Base-by-base conservation (phyloP, 2,113 vertebrate species). In the Pluvianellus socialis region DNA sequence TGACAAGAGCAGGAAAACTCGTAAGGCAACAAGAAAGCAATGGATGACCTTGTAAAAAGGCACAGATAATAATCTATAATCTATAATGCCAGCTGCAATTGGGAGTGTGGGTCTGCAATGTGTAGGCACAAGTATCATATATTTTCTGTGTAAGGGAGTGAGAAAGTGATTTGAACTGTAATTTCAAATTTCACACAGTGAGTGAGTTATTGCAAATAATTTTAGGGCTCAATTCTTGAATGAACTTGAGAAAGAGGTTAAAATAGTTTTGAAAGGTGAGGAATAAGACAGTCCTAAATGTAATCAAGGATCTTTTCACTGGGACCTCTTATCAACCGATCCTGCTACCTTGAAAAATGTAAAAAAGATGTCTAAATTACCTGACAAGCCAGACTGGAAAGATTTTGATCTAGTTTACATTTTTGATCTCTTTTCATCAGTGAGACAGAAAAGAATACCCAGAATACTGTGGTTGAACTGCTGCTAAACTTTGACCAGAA, bases 1-100 rank as follows among this genome's bases (percentile, higher is more conserved):
- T 94, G 86, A 94, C 88, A 93, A 96, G 80, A 94, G 65, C 56
- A 92, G 76, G 79, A 84, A 88, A 94, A 94, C 76, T 86, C 16
- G 7, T 93, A 92, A 89, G 53, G 58, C 33, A 81, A 76, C 44
- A 84, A 94, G 52, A 96, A 95, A 94, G 73, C 62, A 94, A 92
- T 50, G 79, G 80, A 79, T 94, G 95, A 96, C 94, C 95, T 96
- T 94, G 86, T 91, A 94, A 94, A 94, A 96, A 92, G 86, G 30
- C 22, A 92, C 61, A 92, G 95, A 96, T 97, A 82, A 68, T 65
- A 84, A 96, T 92, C 91, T 92, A 86, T 95, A 94, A 90, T 91
- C 94, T 95, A 71, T 91, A 96, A 86, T 11, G 14, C n/a, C 83
- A 91, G 82, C 67, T 92, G 65, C 79, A 88, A 35, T 35, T 79